Evolutionary conservation across 1,140 invertebrate species (phyloP).

Genomic region (Euwallacea similis): DNA sequence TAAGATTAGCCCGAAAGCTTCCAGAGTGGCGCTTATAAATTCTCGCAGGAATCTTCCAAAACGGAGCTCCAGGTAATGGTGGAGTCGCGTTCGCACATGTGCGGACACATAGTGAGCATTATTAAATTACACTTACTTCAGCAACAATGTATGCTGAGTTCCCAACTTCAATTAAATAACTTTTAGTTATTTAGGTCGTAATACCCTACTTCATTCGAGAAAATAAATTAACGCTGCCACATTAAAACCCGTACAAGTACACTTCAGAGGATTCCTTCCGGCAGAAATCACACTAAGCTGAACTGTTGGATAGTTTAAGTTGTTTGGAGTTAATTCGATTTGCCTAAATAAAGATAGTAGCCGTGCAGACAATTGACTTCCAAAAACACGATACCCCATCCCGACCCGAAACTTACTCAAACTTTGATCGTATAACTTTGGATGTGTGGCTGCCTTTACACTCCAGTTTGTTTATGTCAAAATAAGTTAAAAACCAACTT

Average conservation of each 20-base stretch:
- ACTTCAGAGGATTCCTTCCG: conserved; percentile 38
- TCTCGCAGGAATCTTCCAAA: conserved; percentile 1
- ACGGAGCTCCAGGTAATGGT: background rate
- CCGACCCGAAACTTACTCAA: conserved; percentile 21
- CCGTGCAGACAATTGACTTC: conserved; percentile 38
- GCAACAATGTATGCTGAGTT: conserved; percentile 15
- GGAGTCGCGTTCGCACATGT: background rate
- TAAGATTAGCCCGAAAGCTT: too few species aligned
- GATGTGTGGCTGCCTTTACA: conserved; percentile 7
- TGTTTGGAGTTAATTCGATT: conserved; percentile 39
- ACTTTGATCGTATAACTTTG: conserved; percentile 35
- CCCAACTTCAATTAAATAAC: conserved; percentile 33
- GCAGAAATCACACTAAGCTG: conserved; percentile 34
- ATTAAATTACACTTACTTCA: conserved; percentile 17
- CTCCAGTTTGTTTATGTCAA: background rate
- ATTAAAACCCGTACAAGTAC: conserved; percentile 36
- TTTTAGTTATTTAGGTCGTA: conserved; percentile 24
- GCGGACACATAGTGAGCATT: conserved; percentile 1
- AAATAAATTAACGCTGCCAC: conserved; percentile 36
- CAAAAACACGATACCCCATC: conserved; percentile 31
- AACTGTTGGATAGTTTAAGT: conserved; percentile 39
- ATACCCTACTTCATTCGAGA: conserved; percentile 23
- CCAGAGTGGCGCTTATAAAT: background rate
- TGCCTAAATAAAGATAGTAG: conserved; percentile 36
- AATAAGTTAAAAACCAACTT: conserved; percentile 54